Conservation (phyloP, 2,888 invertebrate species). For the Scaptomyza reducta region DNA sequence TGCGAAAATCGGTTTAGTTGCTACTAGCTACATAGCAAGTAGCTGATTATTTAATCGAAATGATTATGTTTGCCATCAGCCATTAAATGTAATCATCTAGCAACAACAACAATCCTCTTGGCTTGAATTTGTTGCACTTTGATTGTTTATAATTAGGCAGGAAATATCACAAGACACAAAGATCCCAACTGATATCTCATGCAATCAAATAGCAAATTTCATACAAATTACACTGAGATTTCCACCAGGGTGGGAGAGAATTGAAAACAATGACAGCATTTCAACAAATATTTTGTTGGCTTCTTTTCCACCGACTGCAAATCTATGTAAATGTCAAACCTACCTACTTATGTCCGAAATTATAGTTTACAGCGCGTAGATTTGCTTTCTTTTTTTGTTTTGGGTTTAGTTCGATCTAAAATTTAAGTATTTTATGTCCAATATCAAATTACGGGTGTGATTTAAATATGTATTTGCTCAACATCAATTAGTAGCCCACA, state of each 20-base stretch:
- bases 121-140: constrained; percentile 50
- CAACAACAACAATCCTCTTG: constrained; percentile 25
- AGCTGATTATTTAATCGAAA: constrained; percentile 78
- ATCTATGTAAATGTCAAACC: not conserved
- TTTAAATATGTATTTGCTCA: no score
- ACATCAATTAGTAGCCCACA: no score
- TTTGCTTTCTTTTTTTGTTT: no score
- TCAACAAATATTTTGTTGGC: constrained; percentile 6
- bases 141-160: constrained; percentile 66
- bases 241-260: constrained; percentile 7
- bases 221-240: constrained; percentile 31
- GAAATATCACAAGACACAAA: constrained; percentile 53
- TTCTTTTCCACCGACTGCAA: constrained; percentile 1
- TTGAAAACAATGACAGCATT: constrained; percentile 15
- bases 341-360: constrained; percentile 8
- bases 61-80: constrained; percentile 68
- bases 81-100: constrained; percentile 67
- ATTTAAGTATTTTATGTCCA: no score
- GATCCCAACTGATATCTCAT: constrained; percentile 22
- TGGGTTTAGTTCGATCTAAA: no score
- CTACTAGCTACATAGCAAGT: constrained; percentile 22
- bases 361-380: not conserved
- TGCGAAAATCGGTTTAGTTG: constrained; percentile 55
- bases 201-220: constrained; percentile 51
- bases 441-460: no score